These are phyloP conservation scores for Lasius platythorax DNA, from an alignment of 2,888 invertebrate genomes.

Conservation along the genomic window DNA sequence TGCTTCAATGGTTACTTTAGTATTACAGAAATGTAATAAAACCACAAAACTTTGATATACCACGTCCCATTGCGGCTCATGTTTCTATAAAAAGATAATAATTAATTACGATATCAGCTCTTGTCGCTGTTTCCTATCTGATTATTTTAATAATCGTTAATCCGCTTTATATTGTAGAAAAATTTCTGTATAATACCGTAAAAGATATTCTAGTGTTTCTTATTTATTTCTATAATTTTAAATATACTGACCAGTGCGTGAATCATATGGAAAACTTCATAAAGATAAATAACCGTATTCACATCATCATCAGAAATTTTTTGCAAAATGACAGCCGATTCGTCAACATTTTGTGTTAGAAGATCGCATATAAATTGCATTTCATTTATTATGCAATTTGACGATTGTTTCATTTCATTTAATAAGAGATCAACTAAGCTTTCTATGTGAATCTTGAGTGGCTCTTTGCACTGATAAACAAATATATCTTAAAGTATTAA, in stretches of 20 bases:
- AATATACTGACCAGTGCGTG: constrained; percentile 63
- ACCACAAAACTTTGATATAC: constrained; percentile 63
- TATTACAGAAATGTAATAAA: constrained; percentile 62
- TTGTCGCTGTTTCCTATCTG: not conserved
- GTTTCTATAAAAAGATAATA: constrained; percentile 38
- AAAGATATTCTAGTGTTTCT: not conserved
- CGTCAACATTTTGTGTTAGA: constrained; percentile 61
- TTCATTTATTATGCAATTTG: constrained; percentile 46
- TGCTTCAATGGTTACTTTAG: not conserved
- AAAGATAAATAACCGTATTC: constrained; percentile 60
- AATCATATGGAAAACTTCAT: constrained; percentile 58
- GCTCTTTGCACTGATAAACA: constrained; percentile 61
- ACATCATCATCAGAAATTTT: constrained; percentile 1
- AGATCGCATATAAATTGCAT: constrained; percentile 66
- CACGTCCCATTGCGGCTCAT: constrained; percentile 50
- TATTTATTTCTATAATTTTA: not conserved
- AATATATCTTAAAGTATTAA: not conserved
- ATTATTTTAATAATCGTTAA: not conserved
- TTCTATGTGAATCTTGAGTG: constrained; percentile 61
- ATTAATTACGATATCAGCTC: not conserved
- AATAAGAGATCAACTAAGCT: constrained; percentile 61
- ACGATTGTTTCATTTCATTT: constrained; percentile 38
- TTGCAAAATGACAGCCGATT: constrained; percentile 52
- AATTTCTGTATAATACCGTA: not conserved
- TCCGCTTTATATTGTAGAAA: not conserved